Evolutionary conservation across 2,888 invertebrate species (phyloP), one percentile per base, ranked within the genome.

Genomic region (Drosophila silvestris): DNA sequence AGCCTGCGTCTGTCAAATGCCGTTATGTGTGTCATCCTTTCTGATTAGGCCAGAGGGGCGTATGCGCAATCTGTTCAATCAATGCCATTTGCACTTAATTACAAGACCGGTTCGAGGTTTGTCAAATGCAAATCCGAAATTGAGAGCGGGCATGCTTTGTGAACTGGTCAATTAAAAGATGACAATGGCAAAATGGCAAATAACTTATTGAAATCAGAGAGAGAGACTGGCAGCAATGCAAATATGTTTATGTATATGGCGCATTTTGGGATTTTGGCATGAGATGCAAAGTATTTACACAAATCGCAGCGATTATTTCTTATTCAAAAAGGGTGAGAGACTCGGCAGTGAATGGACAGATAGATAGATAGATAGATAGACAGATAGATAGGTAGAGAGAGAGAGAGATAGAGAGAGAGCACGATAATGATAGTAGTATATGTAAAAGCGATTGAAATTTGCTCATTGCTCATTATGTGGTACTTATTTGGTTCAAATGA

Each of bases 391-490:
- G 47, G 54, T 51, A 61, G 71, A 70, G 56, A 61, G 58, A 57
- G 57, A 72, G 39, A 64, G 56, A 54, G 57, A 71, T 59, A 75
- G 33, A 71, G 66, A 71, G 66, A 78, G 69, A 70, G 66, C 73
- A 75, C 72, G 83, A 78, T 77, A 73, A 86, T 89, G 86, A 77
- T 51, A 57, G 53, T 59, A 57, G 77, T 73, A 76, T 77, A 90
- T 85, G 90, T 77, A 72, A 75, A 81, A 86, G 84, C 89, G 89
- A 85, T 83, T 83, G 78, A 82, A 70, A 73, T 76, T 72, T 77
- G 73, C 73, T 73, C 61, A 66, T 75, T 57, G 67, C 71, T 67
- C 57, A 74, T 72, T 65, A 73, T 72, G 69, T 81, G 71, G 56
- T 72, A 62, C 28, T 56, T 44, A n/a, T 64, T 32, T 51, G 19